Evolutionary conservation across 2,797 vertebrate genomes (phyloP).

Genomic region (Streptopelia turtur): DNA sequence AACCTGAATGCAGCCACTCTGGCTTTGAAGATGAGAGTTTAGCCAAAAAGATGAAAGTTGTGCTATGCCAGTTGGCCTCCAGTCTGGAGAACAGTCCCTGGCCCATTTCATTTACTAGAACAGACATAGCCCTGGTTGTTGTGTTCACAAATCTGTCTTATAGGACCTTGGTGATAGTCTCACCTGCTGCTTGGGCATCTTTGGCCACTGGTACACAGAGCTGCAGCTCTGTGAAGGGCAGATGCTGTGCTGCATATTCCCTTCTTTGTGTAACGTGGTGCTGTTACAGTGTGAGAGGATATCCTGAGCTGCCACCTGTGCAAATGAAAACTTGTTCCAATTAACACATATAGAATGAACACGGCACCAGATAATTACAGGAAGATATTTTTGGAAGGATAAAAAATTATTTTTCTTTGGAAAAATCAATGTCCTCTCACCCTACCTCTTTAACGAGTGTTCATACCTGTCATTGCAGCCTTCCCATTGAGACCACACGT

Average conservation of each 20-base stretch:
- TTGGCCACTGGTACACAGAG: background rate
- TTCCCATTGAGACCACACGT: slow-evolving; percentile 25
- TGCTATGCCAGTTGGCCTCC: background rate
- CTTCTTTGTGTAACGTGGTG: background rate
- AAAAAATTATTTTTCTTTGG: slow-evolving; percentile 35
- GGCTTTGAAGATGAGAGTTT: background rate
- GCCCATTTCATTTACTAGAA: background rate
- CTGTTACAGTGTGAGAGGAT: background rate
- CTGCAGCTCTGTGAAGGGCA: background rate
- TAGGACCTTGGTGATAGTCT: background rate
- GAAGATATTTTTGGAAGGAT: slow-evolving; percentile 32
- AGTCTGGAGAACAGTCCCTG: background rate
- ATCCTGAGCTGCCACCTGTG: slow-evolving; percentile 1
- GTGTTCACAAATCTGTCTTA: slow-evolving; percentile 12
- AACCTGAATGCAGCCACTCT: background rate
- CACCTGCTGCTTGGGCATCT: background rate
- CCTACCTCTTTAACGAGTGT: slow-evolving; percentile 8
- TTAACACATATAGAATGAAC: slow-evolving; percentile 34
- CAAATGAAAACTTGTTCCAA: slow-evolving; percentile 63
- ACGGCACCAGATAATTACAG: slow-evolving; percentile 41
- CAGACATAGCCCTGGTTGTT: background rate
- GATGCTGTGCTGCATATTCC: background rate
- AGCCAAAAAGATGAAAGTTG: background rate
- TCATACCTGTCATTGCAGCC: slow-evolving; percentile 40
- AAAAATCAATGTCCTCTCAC: slow-evolving; percentile 48